A percentile compares a stretch with the other conserved stretches of the same genome.
Conservation (phyloP, 2,113 vertebrate species). For the Poeciliopsis occidentalis region DNA sequence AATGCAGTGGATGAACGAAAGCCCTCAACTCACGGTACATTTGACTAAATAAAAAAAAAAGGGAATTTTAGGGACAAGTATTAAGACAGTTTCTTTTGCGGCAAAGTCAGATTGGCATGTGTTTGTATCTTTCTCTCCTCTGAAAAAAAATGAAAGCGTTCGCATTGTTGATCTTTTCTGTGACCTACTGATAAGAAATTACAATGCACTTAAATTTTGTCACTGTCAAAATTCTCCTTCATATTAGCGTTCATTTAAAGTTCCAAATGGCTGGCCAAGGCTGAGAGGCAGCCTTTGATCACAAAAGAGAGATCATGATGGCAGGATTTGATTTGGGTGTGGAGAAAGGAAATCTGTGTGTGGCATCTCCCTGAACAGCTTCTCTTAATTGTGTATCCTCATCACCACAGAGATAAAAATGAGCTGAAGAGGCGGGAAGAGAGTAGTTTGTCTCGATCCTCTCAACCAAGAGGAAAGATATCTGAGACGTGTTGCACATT, state of each 20-base stretch:
- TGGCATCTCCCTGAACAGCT: slow-evolving; percentile 71
- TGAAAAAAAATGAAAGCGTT: slow-evolving; percentile 67
- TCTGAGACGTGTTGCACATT: slow-evolving; percentile 75
- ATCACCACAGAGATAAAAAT: slow-evolving; percentile 76
- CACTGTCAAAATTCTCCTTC: slow-evolving; percentile 66
- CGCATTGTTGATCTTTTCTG: slow-evolving; percentile 52
- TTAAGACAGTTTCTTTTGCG: slow-evolving; percentile 66
- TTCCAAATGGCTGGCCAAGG: slow-evolving; percentile 69
- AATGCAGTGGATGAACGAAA: slow-evolving; percentile 72
- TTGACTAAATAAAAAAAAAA: slow-evolving; percentile 62
- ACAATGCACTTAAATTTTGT: slow-evolving; percentile 71
- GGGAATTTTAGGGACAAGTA: slow-evolving; percentile 61
- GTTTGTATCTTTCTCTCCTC: slow-evolving; percentile 49
- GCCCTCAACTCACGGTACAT: slow-evolving; percentile 64
- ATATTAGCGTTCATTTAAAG: slow-evolving; percentile 78
- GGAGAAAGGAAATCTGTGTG: slow-evolving; percentile 71
- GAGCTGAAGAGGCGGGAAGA: slow-evolving; percentile 75
- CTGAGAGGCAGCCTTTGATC: slow-evolving; percentile 75
- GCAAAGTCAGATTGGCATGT: slow-evolving; percentile 53
- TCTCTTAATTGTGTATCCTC: slow-evolving; percentile 74
- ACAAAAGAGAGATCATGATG: slow-evolving; percentile 71
- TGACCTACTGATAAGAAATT: slow-evolving; percentile 69
- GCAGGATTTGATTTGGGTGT: slow-evolving; percentile 67
- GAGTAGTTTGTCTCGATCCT: slow-evolving; percentile 76
- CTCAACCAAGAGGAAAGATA: slow-evolving; percentile 74